Evolutionary conservation across 2,888 invertebrate species (phyloP).

Genomic region (Agonopterix alstromeriana): DNA sequence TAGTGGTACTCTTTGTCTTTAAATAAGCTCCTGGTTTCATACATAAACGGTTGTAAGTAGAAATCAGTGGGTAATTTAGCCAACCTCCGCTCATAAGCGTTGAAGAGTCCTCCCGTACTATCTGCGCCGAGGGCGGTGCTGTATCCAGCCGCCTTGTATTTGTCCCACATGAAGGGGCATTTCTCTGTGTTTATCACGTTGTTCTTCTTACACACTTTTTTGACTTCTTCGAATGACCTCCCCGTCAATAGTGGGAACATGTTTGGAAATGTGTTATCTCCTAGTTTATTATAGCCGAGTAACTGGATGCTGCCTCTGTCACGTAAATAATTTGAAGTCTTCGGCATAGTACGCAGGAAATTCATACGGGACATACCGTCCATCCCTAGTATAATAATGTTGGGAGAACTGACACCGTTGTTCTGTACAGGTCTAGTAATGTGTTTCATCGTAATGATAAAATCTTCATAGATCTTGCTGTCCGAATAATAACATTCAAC

Average conservation of each 20-base stretch:
- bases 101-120: conserved; percentile 58
- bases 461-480: conserved; percentile 22
- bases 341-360: conserved; percentile 86
- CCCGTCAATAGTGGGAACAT: conserved; percentile 86
- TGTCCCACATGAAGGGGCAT: conserved; percentile 89
- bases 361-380: conserved; percentile 89
- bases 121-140: conserved; percentile 88
- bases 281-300: conserved; percentile 91
- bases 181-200: conserved; percentile 77
- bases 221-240: conserved; percentile 74
- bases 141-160: conserved; percentile 81
- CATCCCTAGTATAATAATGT: conserved; percentile 85
- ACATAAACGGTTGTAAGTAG: conserved; percentile 83
- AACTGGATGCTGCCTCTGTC: conserved; percentile 81
- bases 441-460: not conserved
- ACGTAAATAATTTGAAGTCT: conserved; percentile 75
- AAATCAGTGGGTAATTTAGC: conserved; percentile 84
- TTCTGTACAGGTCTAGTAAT: not conserved
- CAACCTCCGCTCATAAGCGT: conserved; percentile 60
- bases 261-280: conserved; percentile 92
- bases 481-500: conserved; percentile 73
- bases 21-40: conserved; percentile 77
- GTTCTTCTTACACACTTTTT: conserved; percentile 73
- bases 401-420: conserved; percentile 45
- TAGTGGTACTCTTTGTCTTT: conserved; percentile 76